Evolutionary conservation across 2,888 invertebrate genomes (phyloP).

Genomic region (Nycteola revayana): DNA sequence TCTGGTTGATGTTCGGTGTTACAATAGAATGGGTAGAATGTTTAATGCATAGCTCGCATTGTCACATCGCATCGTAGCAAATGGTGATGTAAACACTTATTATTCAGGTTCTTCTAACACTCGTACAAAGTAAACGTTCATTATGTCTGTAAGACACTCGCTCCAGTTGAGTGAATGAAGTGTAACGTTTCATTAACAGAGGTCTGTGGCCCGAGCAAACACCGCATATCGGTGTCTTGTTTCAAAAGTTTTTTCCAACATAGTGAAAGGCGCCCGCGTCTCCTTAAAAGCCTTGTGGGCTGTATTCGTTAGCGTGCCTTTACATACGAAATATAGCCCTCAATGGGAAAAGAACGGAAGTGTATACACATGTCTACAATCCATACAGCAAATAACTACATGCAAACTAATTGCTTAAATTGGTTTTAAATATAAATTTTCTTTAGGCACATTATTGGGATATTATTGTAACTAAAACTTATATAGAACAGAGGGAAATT

Average conservation of each 20-base stretch:
- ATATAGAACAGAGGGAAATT: no score
- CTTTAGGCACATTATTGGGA: neutral
- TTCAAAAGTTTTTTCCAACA: constrained; percentile 61
- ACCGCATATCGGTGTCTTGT: constrained; percentile 69
- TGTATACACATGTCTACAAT: constrained; percentile 18
- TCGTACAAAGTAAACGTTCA: constrained; percentile 32
- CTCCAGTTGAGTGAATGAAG: constrained; percentile 66
- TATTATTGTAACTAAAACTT: no score
- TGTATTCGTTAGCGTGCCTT: constrained; percentile 64
- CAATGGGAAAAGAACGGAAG: constrained; percentile 42
- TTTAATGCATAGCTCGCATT: no score
- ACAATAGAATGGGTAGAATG: no score
- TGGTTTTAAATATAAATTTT: no score
- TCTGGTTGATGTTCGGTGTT: no score
- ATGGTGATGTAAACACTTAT: constrained; percentile 19
- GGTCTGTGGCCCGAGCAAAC: constrained; percentile 58
- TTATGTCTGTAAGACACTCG: constrained; percentile 42
- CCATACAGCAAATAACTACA: constrained; percentile 16
- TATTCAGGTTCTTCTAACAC: constrained; percentile 17
- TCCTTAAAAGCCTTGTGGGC: constrained; percentile 73
- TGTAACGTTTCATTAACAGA: constrained; percentile 70
- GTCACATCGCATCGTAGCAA: constrained; percentile 5
- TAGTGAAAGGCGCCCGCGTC: constrained; percentile 72
- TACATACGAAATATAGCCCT: constrained; percentile 51
- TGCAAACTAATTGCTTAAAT: constrained; percentile 3